Evolutionary conservation across 2,797 vertebrate species (phyloP), one percentile per base, ranked within the genome.

Genomic region (Sebastes hubbsi): DNA sequence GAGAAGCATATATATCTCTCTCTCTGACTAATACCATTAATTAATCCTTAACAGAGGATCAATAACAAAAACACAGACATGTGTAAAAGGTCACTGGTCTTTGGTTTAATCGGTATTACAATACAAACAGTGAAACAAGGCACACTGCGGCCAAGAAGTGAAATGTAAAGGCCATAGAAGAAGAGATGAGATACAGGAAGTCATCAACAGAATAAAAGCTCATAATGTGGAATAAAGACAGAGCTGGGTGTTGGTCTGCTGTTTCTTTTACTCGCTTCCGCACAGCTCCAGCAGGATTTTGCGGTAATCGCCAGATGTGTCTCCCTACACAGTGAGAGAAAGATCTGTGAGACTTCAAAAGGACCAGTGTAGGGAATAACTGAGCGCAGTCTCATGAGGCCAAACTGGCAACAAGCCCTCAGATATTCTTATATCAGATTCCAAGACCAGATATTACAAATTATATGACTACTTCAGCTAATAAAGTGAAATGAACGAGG

Each of bases 301-400:
- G 88, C 96, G 95, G 92, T 99, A 99, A 93, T 99, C 98, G 24
- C 98, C 98, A 4, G 98, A 99, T 61, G 98, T 98, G 88, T 99
- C 98, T 67, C 97, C 97, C 98, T 99, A 85, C 54, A 62, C 84
- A 81, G 38, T 2, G 24, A 82, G 14, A 83, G 24, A 81, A 68
- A 76, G 27, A 70, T 42, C 11, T 24, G 54, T 79, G 38, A 89
- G 71, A 71, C 63, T 72, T 82, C 38, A 75, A 68, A 68, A 76
- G 13, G 7, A 63, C 2, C 6, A 24, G 34, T 4, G 16, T 4
- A 13, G 49, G 30, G 65, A 81, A 68, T 20, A 62, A 78, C 14
- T 66, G 2, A 64, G 59, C 4, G 55, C 4, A 14, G 30, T 22
- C 2, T 63, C 3, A 77, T 5, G 2, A 63, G 69, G 20, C 9